Evolutionary conservation across 1,140 invertebrate genomes (phyloP), one percentile per base, ranked within the genome.

Genomic region (Neotoxoptera formosana): DNA sequence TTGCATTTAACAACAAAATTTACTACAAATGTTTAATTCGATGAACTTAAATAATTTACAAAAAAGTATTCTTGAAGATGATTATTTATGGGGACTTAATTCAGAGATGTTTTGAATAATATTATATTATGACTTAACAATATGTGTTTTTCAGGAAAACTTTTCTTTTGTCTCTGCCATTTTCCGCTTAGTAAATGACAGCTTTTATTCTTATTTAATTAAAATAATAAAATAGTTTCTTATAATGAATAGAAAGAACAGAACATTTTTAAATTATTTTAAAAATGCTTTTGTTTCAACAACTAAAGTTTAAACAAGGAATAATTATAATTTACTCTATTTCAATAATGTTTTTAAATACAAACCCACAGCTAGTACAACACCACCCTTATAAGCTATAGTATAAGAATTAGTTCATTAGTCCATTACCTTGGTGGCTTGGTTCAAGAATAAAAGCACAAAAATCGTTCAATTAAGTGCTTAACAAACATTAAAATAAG

Each of bases 171-270:
- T 89, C 21, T 89, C 48, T 4, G 21, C 20, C 7, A 9, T 53
- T 7, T 25, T 53, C 34, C 30, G 53, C 53, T 89, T 34, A 53
- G 7, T 53, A 25, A 89, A 89, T 53, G 34, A 89, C 30, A 89
- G 87, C 47, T 53, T 51, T 89, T 51, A 34, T 89, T 89, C 47
- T n/a, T 89, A 36, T 86, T 89, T 89, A 89, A 36, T 89, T 89
- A 34, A 89, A 53, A 34, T 89, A 36, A 89, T 36, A 53, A 53
- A 89, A 89, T 36, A 51, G 47, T 89, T 89, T 89, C 48, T 89
- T 23, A 23, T 11, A 51, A 51, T 89, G 30, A 89, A 86, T 47
- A 86, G 23, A 86, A 45, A 86, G 6, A 30, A 86, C 17, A 47
- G 7, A 47, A 25, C 36, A 86, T 30, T 48, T 23, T 86, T 17